Base-by-base conservation (phyloP, 2,888 invertebrate species). In the Scaptomyza flava region DNA sequence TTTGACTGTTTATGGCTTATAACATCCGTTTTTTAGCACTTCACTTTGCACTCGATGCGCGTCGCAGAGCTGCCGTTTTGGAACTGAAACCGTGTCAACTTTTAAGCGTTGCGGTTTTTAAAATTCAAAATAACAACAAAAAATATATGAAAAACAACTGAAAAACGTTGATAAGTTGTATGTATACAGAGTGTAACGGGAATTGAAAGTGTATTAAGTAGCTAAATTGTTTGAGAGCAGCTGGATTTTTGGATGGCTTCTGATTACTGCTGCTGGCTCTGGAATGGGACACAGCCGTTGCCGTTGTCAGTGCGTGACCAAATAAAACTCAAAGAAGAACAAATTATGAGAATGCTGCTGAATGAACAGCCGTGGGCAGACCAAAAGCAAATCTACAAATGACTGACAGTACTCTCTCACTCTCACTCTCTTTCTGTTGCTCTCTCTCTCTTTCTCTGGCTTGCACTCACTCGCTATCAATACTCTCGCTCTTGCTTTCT, bases 211-310 rank as follows among this genome's bases (percentile, higher is more conserved):
- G 30, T 43, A 6, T 36, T 48, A 14, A 14, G 38, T 27, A 14
- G 41, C 23, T 64, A n/a, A 30, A 38, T 46, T 42, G 31, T 4
- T 23, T 23, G 3, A 4, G 23, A 23, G 23, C 23, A 23, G 23
- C 12, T 53, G n/a, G 34, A 53, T 51, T 52, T 52, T 51, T 17
- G 30, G 56, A 38, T 41, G 27, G 14, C 51, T 14, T 36, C 36
- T 36, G 23, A 23, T n/a, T 23, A 34, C 23, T 20, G 20, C 23
- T 43, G 43, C 14, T 38, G 27, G 12, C 42, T 42, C 56, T 53
- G 67, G 58, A 72, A 45, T 53, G 56, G 34, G 33, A 46, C 60
- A 43, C 78, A 76, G 75, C 79, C 77, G 75, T 56, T 64, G 79
- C 63, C 63, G 74, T 67, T 63, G 74, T 74, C 60, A 54, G 45